phyloP scores from a whole-genome alignment of 2,888 invertebrate genomes.

The Coronaproctus castanopsis region DNA sequence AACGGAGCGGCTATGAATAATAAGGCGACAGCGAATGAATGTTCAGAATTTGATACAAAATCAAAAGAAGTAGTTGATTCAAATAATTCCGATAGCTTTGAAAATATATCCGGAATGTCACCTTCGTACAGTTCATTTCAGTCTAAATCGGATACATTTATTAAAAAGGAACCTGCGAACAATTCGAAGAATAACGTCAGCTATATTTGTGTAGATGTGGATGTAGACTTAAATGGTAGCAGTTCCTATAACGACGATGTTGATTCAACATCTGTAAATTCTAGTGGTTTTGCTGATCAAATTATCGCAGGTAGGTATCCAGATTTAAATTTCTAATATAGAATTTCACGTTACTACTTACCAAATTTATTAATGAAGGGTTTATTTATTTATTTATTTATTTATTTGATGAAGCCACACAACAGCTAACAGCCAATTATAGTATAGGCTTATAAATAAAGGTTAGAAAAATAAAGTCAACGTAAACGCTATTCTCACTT shows the following conservation, averaged over 20 bases:
- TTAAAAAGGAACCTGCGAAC: background rate
- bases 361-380: too few relatives aligned
- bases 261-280: background rate
- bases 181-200: background rate
- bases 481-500: too few relatives aligned
- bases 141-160: background rate
- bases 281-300: background rate
- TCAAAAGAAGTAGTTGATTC: background rate
- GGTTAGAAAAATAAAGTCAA: too few relatives aligned
- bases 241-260: background rate
- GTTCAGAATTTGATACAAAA: background rate
- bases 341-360: too few relatives aligned
- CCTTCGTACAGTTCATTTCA: background rate
- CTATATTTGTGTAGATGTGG: background rate
- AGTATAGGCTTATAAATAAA: too few relatives aligned
- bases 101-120: too few relatives aligned
- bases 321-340: too few relatives aligned
- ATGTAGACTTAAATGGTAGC: background rate
- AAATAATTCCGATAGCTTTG: background rate
- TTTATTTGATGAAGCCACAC: too few relatives aligned
- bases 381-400: too few relatives aligned
- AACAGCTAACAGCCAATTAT: too few relatives aligned
- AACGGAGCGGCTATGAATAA: background rate
- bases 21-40: background rate
- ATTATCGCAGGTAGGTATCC: background rate